Conservation (phyloP, 2,888 invertebrate genomes). For the Drosophila lacicola region DNA sequence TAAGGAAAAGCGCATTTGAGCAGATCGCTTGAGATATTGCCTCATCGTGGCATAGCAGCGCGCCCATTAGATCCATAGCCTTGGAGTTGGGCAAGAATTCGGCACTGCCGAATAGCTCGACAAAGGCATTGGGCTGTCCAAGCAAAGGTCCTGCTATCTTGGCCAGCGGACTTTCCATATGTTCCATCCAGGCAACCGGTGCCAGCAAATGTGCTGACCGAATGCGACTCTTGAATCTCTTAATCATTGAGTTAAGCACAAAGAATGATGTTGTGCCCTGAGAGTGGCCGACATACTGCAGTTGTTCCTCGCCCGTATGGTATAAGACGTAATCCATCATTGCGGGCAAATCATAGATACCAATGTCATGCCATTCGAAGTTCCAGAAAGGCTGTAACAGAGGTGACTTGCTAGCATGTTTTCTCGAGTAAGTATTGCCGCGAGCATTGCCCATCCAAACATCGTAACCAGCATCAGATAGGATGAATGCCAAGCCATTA, state of each 20-base stretch:
- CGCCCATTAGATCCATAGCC: slow-evolving; percentile 73
- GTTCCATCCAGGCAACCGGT: slow-evolving; percentile 75
- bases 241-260: slow-evolving; percentile 63
- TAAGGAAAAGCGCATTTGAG: slow-evolving; percentile 62
- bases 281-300: slow-evolving; percentile 75
- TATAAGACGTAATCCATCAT: slow-evolving; percentile 74
- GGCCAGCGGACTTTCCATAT: slow-evolving; percentile 85
- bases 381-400: slow-evolving; percentile 71
- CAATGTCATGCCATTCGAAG: slow-evolving; percentile 81
- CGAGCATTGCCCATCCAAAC: slow-evolving; percentile 82
- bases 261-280: slow-evolving; percentile 78
- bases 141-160: slow-evolving; percentile 87
- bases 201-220: slow-evolving; percentile 76
- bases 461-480: slow-evolving; percentile 78
- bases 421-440: slow-evolving; percentile 78
- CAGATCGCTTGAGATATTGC: slow-evolving; percentile 62
- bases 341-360: slow-evolving; percentile 75
- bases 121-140: slow-evolving; percentile 73
- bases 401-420: slow-evolving; percentile 62
- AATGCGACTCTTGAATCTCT: slow-evolving; percentile 69
- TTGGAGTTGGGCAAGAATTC: slow-evolving; percentile 71
- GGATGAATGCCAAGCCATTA: slow-evolving; percentile 68
- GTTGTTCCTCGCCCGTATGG: slow-evolving; percentile 49
- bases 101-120: slow-evolving; percentile 73
- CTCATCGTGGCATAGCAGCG: slow-evolving; percentile 50